phyloP scores from a whole-genome alignment of 2,797 vertebrate genomes.

The Ispidina lecontei region DNA sequence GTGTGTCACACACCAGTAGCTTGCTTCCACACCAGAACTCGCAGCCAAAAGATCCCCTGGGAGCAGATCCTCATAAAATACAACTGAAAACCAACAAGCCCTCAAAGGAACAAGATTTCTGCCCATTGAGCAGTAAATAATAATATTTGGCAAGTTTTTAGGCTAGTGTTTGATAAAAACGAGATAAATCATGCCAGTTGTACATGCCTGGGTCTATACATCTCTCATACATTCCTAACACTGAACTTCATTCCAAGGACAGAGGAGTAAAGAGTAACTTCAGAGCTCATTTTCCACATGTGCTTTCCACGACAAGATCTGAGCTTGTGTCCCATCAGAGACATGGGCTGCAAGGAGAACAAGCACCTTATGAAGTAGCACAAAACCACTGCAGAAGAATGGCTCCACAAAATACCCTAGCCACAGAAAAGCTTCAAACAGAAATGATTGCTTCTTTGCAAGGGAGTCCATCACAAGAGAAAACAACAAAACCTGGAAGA shows the following conservation, averaged over 20 bases:
- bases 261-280: not conserved
- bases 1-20: not conserved
- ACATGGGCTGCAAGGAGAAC: not conserved
- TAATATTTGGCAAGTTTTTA: not conserved
- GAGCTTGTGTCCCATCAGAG: not conserved
- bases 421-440: not conserved
- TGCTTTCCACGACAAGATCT: not conserved
- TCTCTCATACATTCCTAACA: not conserved
- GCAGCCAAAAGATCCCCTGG: not conserved
- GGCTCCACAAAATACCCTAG: not conserved
- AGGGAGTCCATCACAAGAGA: not conserved
- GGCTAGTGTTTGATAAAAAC: not conserved
- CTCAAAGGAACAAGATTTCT: not conserved
- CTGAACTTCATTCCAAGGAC: not conserved
- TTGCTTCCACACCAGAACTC: not conserved
- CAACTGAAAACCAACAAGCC: not conserved
- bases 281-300: not conserved
- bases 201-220: accelerated
- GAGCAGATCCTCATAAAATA: not conserved
- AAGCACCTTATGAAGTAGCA: not conserved
- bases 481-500: not conserved
- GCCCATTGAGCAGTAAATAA: not conserved
- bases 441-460: not conserved
- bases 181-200: not conserved
- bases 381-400: not conserved